A percentile compares a stretch with the other conserved stretches of the same genome.
Evolutionary conservation across 2,113 vertebrate species (phyloP).

Genomic region (Caretta caretta): DNA sequence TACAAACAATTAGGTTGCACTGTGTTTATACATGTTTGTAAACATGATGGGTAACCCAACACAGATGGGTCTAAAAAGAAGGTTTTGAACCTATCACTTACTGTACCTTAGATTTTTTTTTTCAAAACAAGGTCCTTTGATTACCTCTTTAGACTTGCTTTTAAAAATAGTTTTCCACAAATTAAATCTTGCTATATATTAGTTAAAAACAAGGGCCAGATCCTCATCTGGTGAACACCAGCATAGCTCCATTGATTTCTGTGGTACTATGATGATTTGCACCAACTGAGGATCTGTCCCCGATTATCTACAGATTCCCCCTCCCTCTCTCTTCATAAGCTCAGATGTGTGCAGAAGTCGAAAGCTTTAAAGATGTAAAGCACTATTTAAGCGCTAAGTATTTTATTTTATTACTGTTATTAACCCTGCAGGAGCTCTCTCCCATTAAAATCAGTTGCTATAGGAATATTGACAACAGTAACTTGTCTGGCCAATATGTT

Average conservation of each 20-base stretch:
- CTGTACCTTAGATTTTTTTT: not conserved
- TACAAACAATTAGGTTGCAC: not conserved
- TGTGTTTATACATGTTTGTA: not conserved
- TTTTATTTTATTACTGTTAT: slow-evolving; percentile 24
- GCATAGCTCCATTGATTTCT: not conserved
- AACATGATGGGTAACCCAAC: not conserved
- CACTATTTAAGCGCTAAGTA: not conserved
- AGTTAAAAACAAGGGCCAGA: not conserved
- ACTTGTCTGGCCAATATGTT: not conserved
- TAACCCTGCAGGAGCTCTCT: not conserved
- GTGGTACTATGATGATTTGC: not conserved
- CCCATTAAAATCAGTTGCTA: not conserved
- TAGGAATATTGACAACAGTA: not conserved
- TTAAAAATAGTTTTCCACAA: not conserved
- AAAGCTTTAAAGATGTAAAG: not conserved
- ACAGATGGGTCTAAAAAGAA: not conserved
- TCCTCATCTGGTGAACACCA: not conserved
- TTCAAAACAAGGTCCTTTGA: not conserved
- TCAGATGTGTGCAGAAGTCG: not conserved
- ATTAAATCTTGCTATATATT: not conserved
- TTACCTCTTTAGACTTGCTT: not conserved
- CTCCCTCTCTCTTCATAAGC: not conserved
- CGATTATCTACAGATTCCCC: not conserved
- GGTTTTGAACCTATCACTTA: not conserved
- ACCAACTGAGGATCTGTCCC: not conserved